Base-by-base conservation (phyloP, 2,888 invertebrate species). In the Brachylomia viminalis region DNA sequence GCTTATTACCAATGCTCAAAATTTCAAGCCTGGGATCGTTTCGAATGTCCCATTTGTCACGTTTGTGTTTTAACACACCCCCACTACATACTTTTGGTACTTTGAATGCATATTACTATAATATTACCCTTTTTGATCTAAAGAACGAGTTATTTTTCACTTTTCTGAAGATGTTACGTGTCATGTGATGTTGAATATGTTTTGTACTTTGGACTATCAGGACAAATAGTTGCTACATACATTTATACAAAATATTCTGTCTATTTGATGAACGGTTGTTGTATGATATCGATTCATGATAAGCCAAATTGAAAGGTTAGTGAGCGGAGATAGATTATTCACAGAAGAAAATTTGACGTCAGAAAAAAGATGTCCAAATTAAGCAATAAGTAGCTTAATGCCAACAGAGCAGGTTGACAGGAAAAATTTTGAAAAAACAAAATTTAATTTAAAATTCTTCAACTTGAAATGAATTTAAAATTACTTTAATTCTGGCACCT, bases 1-100 rank as follows among this genome's bases (percentile, higher is more conserved):
- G 95, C 96, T 93, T 95, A 96, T 96, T 96, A 95, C 89, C 84
- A 91, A 93, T 91, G 92, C 93, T 92, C 91, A 92, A 95, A 94
- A 93, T 95, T 93, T 91, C 91, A 88, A 87, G 80, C 87, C 82
- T 85, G 87, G 86, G 83, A 88, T 90, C 91, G 86, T 89, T 86
- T 88, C 90, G 89, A 92, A 91, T 90, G 86, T 89, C 85, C 88
- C 84, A 89, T 91, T 91, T 89, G 94, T 95, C 95, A 95, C 95
- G 95, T 95, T 94, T 96, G 92, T 91, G 92, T 92, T 90, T 90
- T 62, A 81, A 83, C 75, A 83, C 90, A 90, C 94, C 95, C 92
- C 90, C 90, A 74, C 59, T 75, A 91, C 89, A 85, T 89, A 83
- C 86, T 88, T 80, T 87, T 88, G 84, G 80, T 82, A 90, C 90